A percentile compares a stretch with the other conserved stretches of the same genome.
Conservation (phyloP, 2,797 vertebrate genomes). For the Garrulus glandarius region DNA sequence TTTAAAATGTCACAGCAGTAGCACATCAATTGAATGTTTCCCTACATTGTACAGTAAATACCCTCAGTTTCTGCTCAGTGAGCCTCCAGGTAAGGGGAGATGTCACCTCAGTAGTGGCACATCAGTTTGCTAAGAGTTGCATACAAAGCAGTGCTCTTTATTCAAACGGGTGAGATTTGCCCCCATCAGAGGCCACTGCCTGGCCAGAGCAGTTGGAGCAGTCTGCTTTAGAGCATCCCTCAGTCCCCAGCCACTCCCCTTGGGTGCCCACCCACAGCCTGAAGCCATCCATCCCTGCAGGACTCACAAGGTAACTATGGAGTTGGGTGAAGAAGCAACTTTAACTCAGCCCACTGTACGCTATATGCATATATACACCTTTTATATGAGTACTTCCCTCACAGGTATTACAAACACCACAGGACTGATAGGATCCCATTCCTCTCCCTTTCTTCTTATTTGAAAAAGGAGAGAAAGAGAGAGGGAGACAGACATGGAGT, state of each 20-base stretch:
- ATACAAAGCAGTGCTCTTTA: background rate
- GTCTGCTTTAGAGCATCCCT: background rate
- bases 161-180: background rate
- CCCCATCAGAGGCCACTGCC: background rate
- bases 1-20: background rate
- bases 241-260: background rate
- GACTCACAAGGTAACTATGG: accelerated
- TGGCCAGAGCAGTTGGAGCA: background rate
- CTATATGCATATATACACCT: background rate
- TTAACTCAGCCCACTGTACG: background rate
- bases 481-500: background rate
- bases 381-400: background rate
- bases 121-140: background rate
- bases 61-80: background rate
- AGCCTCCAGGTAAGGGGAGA: background rate
- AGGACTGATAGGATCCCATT: background rate
- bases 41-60: background rate
- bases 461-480: background rate
- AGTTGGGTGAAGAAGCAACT: background rate
- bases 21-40: background rate
- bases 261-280: background rate
- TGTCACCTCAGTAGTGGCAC: background rate
- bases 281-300: background rate
- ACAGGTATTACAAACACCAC: background rate
- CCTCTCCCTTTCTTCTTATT: background rate